Conservation (phyloP, 2,113 vertebrate species). For the Vidua chalybeata region DNA sequence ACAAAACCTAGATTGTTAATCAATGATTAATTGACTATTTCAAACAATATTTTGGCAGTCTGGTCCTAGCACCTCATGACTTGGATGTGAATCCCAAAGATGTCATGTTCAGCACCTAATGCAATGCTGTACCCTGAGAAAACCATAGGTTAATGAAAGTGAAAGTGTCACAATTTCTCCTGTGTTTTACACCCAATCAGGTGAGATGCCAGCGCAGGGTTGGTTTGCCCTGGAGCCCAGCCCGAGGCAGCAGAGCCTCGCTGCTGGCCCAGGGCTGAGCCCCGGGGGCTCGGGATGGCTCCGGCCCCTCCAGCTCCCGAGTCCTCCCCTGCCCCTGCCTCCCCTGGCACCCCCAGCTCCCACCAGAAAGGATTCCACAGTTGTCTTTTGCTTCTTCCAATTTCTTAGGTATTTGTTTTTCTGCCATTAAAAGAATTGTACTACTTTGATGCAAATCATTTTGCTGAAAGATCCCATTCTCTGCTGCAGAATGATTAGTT, state of each 20-base stretch:
- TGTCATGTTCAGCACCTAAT: constrained; percentile 52
- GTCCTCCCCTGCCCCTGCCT: neutral
- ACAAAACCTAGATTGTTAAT: constrained; percentile 24
- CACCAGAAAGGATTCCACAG: neutral
- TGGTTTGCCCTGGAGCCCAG: neutral
- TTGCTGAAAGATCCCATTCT: neutral
- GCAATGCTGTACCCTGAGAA: constrained; percentile 65
- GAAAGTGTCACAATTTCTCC: neutral
- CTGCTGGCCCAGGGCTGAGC: neutral
- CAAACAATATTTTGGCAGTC: constrained; percentile 61
- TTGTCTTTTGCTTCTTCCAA: neutral
- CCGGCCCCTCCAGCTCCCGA: neutral
- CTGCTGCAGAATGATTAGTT: neutral
- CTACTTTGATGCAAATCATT: neutral
- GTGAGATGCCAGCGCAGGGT: neutral
- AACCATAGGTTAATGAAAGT: constrained; percentile 41
- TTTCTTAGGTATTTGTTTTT: neutral
- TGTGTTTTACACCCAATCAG: neutral
- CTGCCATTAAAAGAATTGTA: neutral
- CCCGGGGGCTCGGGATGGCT: too few relatives aligned
- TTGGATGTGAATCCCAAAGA: constrained; percentile 49
- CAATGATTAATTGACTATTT: constrained; percentile 1
- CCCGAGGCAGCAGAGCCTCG: neutral
- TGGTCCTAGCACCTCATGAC: constrained; percentile 69
- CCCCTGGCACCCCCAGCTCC: neutral